Percentiles rank a stretch among this genome's conserved stretches.
These are phyloP conservation scores for Acutogordius australiensis DNA, from an alignment of 2,888 invertebrate genomes.

Conservation along the genomic window DNA sequence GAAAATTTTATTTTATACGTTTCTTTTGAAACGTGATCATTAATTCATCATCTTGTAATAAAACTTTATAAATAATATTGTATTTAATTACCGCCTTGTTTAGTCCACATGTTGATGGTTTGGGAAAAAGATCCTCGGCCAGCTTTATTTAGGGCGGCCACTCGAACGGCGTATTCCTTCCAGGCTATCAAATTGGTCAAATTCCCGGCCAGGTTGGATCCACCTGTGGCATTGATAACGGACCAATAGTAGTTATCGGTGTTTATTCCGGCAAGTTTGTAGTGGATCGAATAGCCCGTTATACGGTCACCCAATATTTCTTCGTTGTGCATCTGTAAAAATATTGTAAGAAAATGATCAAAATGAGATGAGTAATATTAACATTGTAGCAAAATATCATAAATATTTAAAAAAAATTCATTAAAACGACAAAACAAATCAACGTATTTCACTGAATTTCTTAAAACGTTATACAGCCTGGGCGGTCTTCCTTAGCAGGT, in stretches of 20 bases:
- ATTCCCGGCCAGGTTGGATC: constrained; percentile 34
- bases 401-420: too few relatives aligned
- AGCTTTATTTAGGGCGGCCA: constrained; percentile 82
- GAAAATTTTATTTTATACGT: too few relatives aligned
- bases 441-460: too few relatives aligned
- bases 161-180: constrained; percentile 83
- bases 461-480: too few relatives aligned
- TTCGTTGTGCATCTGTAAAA: constrained; percentile 52
- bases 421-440: too few relatives aligned
- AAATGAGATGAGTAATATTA: too few relatives aligned
- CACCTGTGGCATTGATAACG: constrained; percentile 49
- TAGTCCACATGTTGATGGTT: constrained; percentile 64
- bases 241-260: constrained; percentile 61
- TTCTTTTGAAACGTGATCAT: too few relatives aligned
- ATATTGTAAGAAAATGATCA: background rate
- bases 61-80: background rate
- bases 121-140: constrained; percentile 72
- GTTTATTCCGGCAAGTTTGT: constrained; percentile 61
- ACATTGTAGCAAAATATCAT: too few relatives aligned
- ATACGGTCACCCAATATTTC: constrained; percentile 81
- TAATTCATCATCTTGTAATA: too few relatives aligned
- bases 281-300: constrained; percentile 63
- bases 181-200: constrained; percentile 76
- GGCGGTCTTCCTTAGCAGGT: too few relatives aligned
- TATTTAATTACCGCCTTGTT: constrained; percentile 41